phyloP scores from a whole-genome alignment of 2,797 vertebrate species.

The Cottoperca gobio region DNA sequence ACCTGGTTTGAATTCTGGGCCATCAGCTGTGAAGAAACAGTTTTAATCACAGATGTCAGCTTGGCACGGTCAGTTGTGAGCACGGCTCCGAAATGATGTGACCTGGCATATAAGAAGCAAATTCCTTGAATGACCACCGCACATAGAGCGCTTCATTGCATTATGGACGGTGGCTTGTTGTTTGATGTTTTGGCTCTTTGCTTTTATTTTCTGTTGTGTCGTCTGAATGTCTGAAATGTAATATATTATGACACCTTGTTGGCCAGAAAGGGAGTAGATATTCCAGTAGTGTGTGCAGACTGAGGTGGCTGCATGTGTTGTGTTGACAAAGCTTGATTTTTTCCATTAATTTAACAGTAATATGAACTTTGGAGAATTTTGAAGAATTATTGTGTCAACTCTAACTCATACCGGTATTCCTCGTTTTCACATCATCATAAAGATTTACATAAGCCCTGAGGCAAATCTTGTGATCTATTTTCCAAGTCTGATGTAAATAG shows the following conservation, averaged over 20 bases:
- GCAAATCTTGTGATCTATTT: no score
- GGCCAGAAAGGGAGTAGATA: no score
- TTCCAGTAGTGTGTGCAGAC: neutral
- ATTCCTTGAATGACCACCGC: neutral
- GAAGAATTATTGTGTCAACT: neutral
- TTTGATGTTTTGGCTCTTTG: neutral
- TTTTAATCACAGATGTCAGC: slow-evolving; percentile 22
- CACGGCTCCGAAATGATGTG: slow-evolving; percentile 26
- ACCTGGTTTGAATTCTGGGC: neutral
- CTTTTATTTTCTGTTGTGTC: neutral
- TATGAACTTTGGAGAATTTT: neutral
- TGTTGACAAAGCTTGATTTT: neutral
- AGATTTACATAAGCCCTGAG: no score
- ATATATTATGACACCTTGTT: no score
- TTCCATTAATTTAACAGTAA: neutral
- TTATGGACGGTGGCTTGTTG: neutral
- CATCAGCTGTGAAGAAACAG: neutral
- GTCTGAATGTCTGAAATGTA: slow-evolving; percentile 8
- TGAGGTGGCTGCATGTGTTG: neutral
- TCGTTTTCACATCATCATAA: neutral
- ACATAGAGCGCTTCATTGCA: neutral
- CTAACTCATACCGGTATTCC: neutral
- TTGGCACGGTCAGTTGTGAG: slow-evolving; percentile 8
- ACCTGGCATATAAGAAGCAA: slow-evolving; percentile 26
- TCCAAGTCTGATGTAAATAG: no score